Percentiles rank a stretch among this genome's conserved stretches.
phyloP scores from a whole-genome alignment of 2,113 vertebrate genomes.

The Burhinus bistriatus region DNA sequence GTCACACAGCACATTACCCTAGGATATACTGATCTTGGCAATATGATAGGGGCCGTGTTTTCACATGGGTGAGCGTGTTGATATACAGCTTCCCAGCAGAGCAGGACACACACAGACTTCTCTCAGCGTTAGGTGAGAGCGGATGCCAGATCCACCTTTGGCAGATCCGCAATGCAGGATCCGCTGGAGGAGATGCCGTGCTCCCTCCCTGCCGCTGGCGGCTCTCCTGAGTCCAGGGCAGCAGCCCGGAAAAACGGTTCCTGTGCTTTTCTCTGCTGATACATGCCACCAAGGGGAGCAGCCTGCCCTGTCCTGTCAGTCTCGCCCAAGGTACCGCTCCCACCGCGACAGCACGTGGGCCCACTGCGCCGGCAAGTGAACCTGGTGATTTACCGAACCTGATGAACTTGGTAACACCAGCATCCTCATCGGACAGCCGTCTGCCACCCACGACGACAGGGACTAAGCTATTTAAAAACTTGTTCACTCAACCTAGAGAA shows the following conservation, averaged over 20 bases:
- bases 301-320: neutral
- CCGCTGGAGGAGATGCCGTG: neutral
- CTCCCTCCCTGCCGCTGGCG: neutral
- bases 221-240: neutral
- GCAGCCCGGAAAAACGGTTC: neutral
- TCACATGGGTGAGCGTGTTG: neutral
- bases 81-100: neutral
- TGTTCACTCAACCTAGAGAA: neutral
- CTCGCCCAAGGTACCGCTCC: neutral
- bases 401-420: neutral
- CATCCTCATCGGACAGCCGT: accelerated
- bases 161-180: neutral
- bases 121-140: neutral
- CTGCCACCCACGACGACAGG: neutral
- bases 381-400: accelerated
- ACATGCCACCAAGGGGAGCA: neutral
- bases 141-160: neutral
- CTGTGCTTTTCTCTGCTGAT: neutral
- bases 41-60: neutral
- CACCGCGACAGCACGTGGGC: accelerated
- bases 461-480: neutral
- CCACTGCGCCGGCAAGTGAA: neutral
- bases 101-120: neutral
- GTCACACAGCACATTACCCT: constrained; percentile 9
- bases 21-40: neutral